phyloP scores from a whole-genome alignment of 2,113 vertebrate species.

The Verasper variegatus region DNA sequence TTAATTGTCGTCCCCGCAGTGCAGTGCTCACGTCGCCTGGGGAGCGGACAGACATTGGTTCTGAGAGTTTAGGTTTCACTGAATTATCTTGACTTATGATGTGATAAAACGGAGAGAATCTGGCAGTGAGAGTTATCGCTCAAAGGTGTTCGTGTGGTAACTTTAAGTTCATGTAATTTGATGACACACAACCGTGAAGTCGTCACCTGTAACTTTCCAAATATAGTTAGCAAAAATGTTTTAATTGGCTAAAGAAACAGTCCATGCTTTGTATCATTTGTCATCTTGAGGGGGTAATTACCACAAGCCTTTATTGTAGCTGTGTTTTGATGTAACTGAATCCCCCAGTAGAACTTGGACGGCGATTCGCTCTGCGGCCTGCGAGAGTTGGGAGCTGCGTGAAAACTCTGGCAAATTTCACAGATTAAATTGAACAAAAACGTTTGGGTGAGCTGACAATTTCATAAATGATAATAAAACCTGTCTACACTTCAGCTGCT shows the following conservation, averaged over 20 bases:
- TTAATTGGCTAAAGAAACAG: constrained; percentile 63
- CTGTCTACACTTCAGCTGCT: constrained; percentile 67
- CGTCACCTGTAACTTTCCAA: constrained; percentile 54
- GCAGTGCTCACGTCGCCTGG: constrained; percentile 30
- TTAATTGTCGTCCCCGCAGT: constrained; percentile 65
- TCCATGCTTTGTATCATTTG: constrained; percentile 71
- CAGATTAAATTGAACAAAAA: constrained; percentile 78
- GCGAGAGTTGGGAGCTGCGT: constrained; percentile 30
- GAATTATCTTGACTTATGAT: constrained; percentile 70
- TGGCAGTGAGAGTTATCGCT: constrained; percentile 11
- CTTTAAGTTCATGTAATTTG: constrained; percentile 18
- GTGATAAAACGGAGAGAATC: constrained; percentile 54
- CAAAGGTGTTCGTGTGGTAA: constrained; percentile 59
- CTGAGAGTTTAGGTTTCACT: constrained; percentile 58
- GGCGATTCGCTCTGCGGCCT: constrained; percentile 73
- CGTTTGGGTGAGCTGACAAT: constrained; percentile 65
- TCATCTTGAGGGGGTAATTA: constrained; percentile 78
- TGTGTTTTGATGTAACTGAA: constrained; percentile 67
- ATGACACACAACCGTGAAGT: constrained; percentile 49
- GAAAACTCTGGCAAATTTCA: constrained; percentile 83
- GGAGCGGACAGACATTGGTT: constrained; percentile 60
- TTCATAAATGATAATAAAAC: constrained; percentile 73
- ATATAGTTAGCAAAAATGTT: constrained; percentile 69
- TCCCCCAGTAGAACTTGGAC: constrained; percentile 54
- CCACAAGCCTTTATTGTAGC: constrained; percentile 63